Evolutionary conservation across 2,113 vertebrate genomes (phyloP).

Genomic region (Amazona guildingii): DNA sequence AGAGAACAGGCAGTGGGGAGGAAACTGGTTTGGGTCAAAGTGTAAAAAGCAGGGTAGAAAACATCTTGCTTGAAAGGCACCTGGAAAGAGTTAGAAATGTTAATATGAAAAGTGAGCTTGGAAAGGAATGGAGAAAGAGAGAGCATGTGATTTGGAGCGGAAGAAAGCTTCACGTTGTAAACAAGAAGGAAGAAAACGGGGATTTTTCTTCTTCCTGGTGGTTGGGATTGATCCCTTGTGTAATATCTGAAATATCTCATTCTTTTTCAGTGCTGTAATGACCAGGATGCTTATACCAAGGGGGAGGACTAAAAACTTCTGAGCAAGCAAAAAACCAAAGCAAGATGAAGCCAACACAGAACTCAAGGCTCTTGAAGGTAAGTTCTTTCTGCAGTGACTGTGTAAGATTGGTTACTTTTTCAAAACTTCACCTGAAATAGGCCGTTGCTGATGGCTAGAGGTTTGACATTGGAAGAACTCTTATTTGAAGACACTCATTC

Average conservation of each 20-base stretch:
- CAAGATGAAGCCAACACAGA: slow-evolving; percentile 16
- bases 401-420: not conserved
- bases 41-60: not conserved
- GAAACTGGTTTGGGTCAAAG: not conserved
- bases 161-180: not conserved
- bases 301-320: not conserved
- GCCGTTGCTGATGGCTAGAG: not conserved
- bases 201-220: not conserved
- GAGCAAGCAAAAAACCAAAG: not conserved
- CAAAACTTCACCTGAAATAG: not conserved
- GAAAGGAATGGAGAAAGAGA: not conserved
- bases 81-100: not conserved
- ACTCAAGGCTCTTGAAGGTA: not conserved
- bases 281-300: not conserved
- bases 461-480: not conserved
- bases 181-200: not conserved
- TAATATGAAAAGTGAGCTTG: not conserved
- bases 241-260: not conserved
- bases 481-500: not conserved
- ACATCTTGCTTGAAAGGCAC: not conserved
- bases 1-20: not conserved
- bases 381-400: not conserved
- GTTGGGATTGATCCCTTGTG: not conserved
- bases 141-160: not conserved
- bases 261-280: not conserved